Conservation (phyloP, 2,888 invertebrate species). For the Cylindroiulus punctatus region DNA sequence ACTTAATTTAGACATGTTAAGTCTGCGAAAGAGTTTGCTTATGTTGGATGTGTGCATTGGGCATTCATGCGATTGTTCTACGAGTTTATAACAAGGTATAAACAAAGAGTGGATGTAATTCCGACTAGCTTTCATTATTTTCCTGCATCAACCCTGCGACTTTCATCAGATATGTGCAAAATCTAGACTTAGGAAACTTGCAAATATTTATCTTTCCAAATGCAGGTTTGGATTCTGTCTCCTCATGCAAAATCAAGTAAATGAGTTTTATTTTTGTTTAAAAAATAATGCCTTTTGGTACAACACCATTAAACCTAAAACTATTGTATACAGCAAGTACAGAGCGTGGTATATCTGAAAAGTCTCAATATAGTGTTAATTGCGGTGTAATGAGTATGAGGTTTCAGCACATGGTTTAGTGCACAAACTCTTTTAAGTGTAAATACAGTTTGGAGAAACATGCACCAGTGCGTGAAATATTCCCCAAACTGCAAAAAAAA, state of each 20-base stretch:
- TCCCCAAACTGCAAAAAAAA: background rate
- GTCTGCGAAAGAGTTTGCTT: too few species aligned
- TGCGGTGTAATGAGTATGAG: background rate
- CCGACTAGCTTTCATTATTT: too few species aligned
- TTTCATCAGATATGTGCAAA: too few species aligned
- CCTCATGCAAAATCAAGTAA: background rate
- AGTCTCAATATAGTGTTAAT: background rate
- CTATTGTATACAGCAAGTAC: background rate
- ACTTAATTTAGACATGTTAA: too few species aligned
- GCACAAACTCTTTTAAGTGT: background rate
- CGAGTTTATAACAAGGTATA: too few species aligned
- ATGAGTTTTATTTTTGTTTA: background rate
- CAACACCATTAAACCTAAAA: background rate
- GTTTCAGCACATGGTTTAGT: slow-evolving; percentile 34
- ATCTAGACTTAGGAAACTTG: too few species aligned
- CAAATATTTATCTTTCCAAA: too few species aligned
- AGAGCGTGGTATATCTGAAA: background rate
- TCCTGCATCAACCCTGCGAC: too few species aligned
- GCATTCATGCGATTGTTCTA: too few species aligned
- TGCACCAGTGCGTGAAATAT: slow-evolving; percentile 3
- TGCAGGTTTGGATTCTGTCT: too few species aligned
- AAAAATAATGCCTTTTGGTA: background rate
- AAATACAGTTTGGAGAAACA: background rate
- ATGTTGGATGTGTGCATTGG: too few species aligned
- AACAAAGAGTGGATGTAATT: too few species aligned